Evolutionary conservation across 2,113 vertebrate species (phyloP), one percentile per base, ranked within the genome.

Genomic region (Eudyptes chrysolophus): DNA sequence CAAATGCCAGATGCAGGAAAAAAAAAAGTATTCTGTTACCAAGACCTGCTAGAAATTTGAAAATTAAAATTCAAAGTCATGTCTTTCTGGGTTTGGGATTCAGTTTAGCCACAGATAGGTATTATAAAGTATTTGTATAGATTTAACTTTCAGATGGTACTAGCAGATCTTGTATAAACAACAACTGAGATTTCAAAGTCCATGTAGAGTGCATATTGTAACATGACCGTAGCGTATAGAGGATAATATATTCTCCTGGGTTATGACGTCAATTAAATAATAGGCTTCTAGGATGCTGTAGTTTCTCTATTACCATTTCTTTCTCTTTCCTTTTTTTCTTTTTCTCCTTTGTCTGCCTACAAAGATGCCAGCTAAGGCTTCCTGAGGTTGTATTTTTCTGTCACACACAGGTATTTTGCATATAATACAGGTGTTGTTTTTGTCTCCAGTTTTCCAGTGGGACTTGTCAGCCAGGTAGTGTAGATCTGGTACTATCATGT

Each of bases 31-130:
- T 91, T 96, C 70, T 92, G 60, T 48, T 76, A 78, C 62, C 55
- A 44, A 95, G 83, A 81, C 38, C 68, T 75, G 48, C 85, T 62
- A 93, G 89, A 93, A 89, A 92, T 88, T 72, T 85, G 76, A 92
- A 92, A 90, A 95, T 97, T 92, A 84, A 94, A 92, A 92, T 96
- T 97, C 92, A 68, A 46, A 78, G 61, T 95, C 96, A 96, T 84
- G 81, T 80, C 92, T 92, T 93, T 64, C 79, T 52, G 79, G 79
- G 49, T 80, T 51, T 69, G 62, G 76, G 86, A 90, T 57, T 94
- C 89, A 49, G 16, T 89, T 96, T 70, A 83, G 77, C 70, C 61
- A 69, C 46, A 88, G 78, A 62, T 9, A 79, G 48, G 78, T 93
- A 90, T 92, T 86, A 77, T 19, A 20, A 87, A 85, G 66, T 87